Evolutionary conservation across 35 echinoderm and acorn worm genomes (phyloP), one percentile per base, ranked within the genome.

Genomic region (Lytechinus variegatus): DNA sequence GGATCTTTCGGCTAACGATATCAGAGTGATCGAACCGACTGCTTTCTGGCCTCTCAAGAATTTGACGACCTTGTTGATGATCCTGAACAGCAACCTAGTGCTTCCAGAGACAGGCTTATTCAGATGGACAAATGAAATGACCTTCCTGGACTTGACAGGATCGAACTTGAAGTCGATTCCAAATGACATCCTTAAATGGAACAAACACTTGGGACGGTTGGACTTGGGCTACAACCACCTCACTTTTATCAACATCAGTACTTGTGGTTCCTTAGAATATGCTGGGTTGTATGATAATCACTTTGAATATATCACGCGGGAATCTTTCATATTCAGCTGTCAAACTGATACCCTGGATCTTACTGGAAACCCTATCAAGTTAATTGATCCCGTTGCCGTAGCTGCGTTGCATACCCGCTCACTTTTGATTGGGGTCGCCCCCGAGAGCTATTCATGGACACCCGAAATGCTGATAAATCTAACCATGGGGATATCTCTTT

Each of bases 1-100:
- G 28, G 88, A 90, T 52, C 10, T 90, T 90, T 52, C 88, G 9
- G 88, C 10, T 52, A 90, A 90, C 88, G 88, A 90, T 33, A 90
- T 90, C 1, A 52, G 10, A 6, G 28, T 90, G 0, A 90, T 90
- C 7, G 88, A 90, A 14, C 9, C 29, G 14, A 54, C 29, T 10
- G 16, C 28, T 44, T 90, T 90, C 27, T 21, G 14, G 10, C 28
- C 29, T 90, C 52, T 90, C 28, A 52, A 44, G 52, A 52, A 52
- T 6, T 54, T 90, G 88, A 12, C 14, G 88, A 90, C 9, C n/a
- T 54, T 90, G n/a, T 52, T 12, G 8, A 44, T 90, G 52, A 13
- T 54, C 28, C 3, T 52, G 14, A 90, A 90, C 24, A 10, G 16
- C 28, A 52, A 21, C 52, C 88, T 90, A 7, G 29, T 54, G 9